phyloP scores from a whole-genome alignment of 2,888 invertebrate species.

The Onthophagus sagittarius region DNA sequence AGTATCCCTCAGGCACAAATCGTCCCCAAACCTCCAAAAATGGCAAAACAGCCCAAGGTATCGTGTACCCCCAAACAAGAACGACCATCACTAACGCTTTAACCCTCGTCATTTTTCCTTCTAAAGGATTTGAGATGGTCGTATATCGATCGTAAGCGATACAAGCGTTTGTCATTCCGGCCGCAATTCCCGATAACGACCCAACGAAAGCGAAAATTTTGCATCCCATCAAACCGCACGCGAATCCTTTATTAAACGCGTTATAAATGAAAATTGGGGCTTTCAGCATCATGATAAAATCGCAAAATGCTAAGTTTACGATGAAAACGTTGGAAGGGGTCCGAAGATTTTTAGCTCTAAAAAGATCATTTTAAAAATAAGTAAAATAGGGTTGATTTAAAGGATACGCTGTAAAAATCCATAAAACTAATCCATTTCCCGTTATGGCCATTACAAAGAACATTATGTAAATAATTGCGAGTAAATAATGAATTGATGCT shows the following conservation, averaged over 20 bases:
- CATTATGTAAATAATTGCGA: conserved; percentile 72
- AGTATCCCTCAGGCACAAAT: conserved; percentile 85
- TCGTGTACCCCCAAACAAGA: conserved; percentile 69
- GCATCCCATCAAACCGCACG: conserved; percentile 69
- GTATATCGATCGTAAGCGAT: conserved; percentile 80
- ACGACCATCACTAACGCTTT: conserved; percentile 74
- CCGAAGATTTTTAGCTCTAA: conserved; percentile 65
- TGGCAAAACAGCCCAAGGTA: conserved; percentile 81
- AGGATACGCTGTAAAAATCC: conserved; percentile 74
- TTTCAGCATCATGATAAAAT: conserved; percentile 85
- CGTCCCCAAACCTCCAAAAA: conserved; percentile 81
- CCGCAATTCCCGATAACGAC: conserved; percentile 75
- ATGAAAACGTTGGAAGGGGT: conserved; percentile 84
- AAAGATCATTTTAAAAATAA: background rate
- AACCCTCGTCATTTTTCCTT: conserved; percentile 75
- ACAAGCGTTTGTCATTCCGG: conserved; percentile 75
- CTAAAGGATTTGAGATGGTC: conserved; percentile 78
- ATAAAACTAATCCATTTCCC: conserved; percentile 83
- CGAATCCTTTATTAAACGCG: conserved; percentile 74
- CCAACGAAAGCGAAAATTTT: conserved; percentile 75
- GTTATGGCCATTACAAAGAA: conserved; percentile 69
- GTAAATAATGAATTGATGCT: conserved; percentile 73
- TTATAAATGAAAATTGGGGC: conserved; percentile 83
- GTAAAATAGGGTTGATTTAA: conserved; percentile 28
- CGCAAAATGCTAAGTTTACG: conserved; percentile 75